Conservation (phyloP, 2,888 invertebrate genomes). For the Willowsia nigromaculata region DNA sequence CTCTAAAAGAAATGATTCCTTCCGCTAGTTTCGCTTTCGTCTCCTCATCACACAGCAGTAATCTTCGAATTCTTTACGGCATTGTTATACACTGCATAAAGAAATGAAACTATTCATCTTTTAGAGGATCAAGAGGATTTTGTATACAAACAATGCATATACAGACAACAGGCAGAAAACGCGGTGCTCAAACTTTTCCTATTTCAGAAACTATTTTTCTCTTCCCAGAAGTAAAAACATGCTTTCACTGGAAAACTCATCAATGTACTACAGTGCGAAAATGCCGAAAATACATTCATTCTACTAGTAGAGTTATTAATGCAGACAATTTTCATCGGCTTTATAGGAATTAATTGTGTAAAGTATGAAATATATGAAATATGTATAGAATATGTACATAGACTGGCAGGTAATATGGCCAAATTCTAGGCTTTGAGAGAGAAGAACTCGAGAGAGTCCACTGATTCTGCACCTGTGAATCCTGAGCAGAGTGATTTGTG, state of each 20-base stretch:
- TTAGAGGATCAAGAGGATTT: not conserved
- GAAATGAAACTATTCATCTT: not conserved
- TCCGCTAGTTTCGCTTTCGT: too few species aligned
- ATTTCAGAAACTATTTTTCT: constrained; percentile 2
- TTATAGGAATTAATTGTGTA: not conserved
- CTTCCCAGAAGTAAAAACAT: not conserved
- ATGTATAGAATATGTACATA: too few species aligned
- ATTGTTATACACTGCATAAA: not conserved
- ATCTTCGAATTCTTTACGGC: constrained; percentile 13
- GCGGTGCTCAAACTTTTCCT: not conserved
- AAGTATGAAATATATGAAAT: not conserved
- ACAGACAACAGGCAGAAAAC: not conserved
- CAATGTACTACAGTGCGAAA: not conserved
- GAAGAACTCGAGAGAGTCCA: too few species aligned
- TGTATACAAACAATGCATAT: not conserved
- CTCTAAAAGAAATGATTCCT: not conserved
- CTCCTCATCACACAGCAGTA: not conserved
- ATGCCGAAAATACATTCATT: not conserved
- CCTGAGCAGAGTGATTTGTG: not conserved
- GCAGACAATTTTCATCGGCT: not conserved
- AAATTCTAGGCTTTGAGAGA: too few species aligned
- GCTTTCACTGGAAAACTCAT: not conserved
- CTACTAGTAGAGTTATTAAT: not conserved
- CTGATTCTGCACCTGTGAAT: constrained; percentile 4
- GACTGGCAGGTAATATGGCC: too few species aligned